Conservation (phyloP, 1,140 invertebrate species). For the Drosophila repletoides region DNA sequence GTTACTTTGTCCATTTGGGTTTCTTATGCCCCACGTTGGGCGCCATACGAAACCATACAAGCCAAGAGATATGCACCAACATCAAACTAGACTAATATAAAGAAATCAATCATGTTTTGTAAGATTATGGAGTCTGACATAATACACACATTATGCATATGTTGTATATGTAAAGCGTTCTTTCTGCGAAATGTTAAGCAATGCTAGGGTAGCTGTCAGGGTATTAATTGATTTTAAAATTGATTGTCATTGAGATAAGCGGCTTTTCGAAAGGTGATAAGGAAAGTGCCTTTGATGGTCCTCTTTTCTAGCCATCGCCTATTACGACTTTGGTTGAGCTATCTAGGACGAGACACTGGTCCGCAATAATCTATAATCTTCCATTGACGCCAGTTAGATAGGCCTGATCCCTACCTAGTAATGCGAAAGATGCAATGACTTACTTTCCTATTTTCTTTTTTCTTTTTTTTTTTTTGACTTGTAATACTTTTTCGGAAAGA, state of each 20-base stretch:
- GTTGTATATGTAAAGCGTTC: no score
- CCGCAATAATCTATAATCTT: neutral
- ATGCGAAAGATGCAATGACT: no score
- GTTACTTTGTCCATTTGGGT: neutral
- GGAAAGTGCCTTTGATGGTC: constrained; percentile 47
- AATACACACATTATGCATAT: no score
- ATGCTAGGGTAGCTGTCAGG: neutral
- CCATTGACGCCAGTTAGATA: neutral
- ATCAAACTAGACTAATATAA: neutral
- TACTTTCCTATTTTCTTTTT: no score
- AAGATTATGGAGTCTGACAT: no score
- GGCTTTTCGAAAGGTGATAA: constrained; percentile 40
- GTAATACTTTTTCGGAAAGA: no score
- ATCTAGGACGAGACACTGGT: neutral
- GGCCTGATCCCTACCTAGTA: no score
- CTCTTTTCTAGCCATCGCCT: constrained; percentile 35
- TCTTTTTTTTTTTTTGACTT: no score
- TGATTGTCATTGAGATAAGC: constrained; percentile 32
- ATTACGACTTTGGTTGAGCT: constrained; percentile 29
- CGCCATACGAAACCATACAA: no score
- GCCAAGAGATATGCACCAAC: no score
- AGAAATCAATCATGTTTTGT: no score
- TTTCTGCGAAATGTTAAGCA: neutral
- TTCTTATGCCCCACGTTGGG: neutral
- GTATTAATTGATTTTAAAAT: constrained; percentile 4